Evolutionary conservation across 2,797 vertebrate genomes (phyloP).

Genomic region (Bradypodion ventrale): DNA sequence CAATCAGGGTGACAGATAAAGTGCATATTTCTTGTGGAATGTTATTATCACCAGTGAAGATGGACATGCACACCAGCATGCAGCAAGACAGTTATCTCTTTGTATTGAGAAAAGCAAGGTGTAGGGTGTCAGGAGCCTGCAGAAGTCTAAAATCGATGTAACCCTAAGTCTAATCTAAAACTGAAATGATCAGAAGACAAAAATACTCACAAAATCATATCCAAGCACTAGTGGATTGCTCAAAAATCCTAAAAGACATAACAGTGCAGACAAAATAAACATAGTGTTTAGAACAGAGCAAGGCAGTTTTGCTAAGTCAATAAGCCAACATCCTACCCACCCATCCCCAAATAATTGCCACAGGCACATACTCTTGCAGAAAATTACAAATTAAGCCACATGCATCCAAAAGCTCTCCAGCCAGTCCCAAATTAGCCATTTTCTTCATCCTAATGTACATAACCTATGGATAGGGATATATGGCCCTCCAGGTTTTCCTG

Average conservation of each 20-base stretch:
- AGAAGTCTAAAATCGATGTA: not conserved
- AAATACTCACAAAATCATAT: not conserved
- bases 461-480: too few relatives aligned
- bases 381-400: too few relatives aligned
- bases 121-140: not conserved
- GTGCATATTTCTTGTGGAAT: not conserved
- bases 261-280: not conserved
- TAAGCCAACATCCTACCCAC: too few relatives aligned
- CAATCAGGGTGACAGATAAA: not conserved
- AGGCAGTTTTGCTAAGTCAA: too few relatives aligned
- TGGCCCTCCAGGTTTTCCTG: too few relatives aligned
- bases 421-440: too few relatives aligned
- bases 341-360: too few relatives aligned
- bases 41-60: not conserved
- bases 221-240: not conserved
- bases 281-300: too few relatives aligned
- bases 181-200: not conserved
- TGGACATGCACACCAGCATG: not conserved
- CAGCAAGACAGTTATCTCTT: not conserved
- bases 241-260: not conserved
- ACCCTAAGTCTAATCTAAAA: not conserved
- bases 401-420: too few relatives aligned
- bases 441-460: too few relatives aligned
- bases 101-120: not conserved
- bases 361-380: too few relatives aligned